Evolutionary conservation across 2,113 vertebrate species (phyloP), one percentile per base, ranked within the genome.

Genomic region (Tringa solitaria): DNA sequence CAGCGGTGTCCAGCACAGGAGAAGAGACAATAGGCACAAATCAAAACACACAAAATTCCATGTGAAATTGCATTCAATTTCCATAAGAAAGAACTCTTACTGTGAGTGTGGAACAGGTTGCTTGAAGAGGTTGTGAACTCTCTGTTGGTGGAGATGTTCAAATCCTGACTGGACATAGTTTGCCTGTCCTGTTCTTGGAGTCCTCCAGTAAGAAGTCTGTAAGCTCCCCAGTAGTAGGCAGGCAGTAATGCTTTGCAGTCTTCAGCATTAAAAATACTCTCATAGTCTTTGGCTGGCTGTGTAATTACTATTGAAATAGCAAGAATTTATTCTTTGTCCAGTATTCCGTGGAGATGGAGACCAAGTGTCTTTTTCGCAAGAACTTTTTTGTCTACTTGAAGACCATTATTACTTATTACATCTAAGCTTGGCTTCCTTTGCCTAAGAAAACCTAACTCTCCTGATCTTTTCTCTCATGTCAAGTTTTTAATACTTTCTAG

Each of bases 161-260:
- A 35, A 35, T 43, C 19, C 30, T 67, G 41, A 3, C 28, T 74
- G 39, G 27, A 48, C 0, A 0, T 10, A 5, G 8, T 19, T n/a
- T 1, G 4, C 14, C 15, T 61, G 24, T 11, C 18, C 54, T 85
- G 23, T 23, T 64, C 39, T 64, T 85, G 50, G 45, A 53, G 16
- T 41, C 56, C 21, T 46, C 14, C 37, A 22, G 22, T 81, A 30
- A 51, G 56, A 59, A 93, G 37, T 59, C 45, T 69, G 28, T 45
- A 20, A 75, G 57, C 33, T 90, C 61, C 35, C 28, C 28, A 61
- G n/a, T n/a, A n/a, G n/a, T n/a, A n/a, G 39, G 26, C 39, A 43
- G 23, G 61, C 60, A 61, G n/a, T 35, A 67, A 33, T 54, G 26
- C 39, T 65, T 65, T 53, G 24, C 57, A 73, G 53, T 63, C 32